Base-by-base conservation (phyloP, 2,113 vertebrate genomes). In the Tupaia tana region DNA sequence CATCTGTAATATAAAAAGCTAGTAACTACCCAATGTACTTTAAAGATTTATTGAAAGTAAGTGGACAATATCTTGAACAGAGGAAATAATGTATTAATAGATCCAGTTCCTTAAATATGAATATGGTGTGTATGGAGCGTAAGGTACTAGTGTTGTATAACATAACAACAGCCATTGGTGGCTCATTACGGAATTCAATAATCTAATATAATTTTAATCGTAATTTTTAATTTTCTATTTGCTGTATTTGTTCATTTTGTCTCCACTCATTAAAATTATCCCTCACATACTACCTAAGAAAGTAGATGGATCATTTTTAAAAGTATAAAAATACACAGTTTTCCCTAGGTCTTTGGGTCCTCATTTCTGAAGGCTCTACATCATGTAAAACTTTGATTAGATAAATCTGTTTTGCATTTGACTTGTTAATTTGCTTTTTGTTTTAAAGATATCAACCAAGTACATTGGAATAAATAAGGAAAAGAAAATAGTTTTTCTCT, bases 291-390 rank as follows among this genome's bases (percentile, higher is more conserved):
- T 43, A 43, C 6, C 43, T 27, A 25, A 14, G 89, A 88, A 85
- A 71, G 19, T 31, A 34, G 43, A 86, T 79, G 14, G 19, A 27
- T 78, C 59, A 81, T 59, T 73, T 97, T 89, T 88, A 14, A 93
- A 95, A 83, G 20, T 6, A 69, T 22, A 54, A 77, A 74, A 63
- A 43, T 6, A 24, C 1, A 19, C 3, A 16, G 1, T 71, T 92
- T 20, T 67, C 19, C 24, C 52, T 95, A 20, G 9, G 59, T 16
- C 14, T 58, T 87, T 66, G 52, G 3, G 3, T 67, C 20, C 64
- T 71, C n/a, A 24, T 84, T 92, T 89, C 13, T 73, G 66, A 89
- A 89, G 52, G 4, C 4, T 11, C 20, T 0, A 3, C 52, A 52
- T 70, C 52, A 25, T 71, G 10, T 59, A 52, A 58, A 85, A 52